These are phyloP conservation scores for Varecia variegata DNA, from an alignment of 2,797 vertebrate species.

Conservation along the genomic window DNA sequence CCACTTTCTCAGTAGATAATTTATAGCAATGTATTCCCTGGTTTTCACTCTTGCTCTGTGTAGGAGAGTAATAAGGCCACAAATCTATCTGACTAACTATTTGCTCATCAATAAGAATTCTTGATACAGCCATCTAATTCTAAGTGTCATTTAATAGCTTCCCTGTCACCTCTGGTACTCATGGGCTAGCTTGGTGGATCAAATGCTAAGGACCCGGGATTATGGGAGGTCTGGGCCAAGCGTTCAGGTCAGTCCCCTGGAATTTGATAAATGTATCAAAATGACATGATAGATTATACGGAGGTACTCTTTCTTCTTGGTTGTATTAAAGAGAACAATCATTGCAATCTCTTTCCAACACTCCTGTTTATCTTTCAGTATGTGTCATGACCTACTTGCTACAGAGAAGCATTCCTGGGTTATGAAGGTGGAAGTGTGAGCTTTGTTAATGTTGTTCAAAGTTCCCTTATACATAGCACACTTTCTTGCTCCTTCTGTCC, in stretches of 20 bases:
- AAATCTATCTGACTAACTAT: neutral
- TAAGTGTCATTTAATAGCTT: neutral
- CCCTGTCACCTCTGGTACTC: no score
- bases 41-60: neutral
- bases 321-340: neutral
- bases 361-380: neutral
- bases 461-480: neutral
- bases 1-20: neutral
- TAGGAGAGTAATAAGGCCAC: neutral
- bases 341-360: neutral
- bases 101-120: neutral
- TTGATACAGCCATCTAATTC: neutral
- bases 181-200: neutral
- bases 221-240: neutral
- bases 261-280: neutral
- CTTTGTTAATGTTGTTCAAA: neutral
- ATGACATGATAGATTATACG: neutral
- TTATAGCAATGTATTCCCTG: neutral
- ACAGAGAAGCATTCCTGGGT: neutral
- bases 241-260: neutral
- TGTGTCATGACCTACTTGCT: neutral
- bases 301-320: neutral
- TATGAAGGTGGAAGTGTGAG: neutral
- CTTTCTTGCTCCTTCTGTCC: neutral
- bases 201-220: neutral